A percentile compares a stretch with the other conserved stretches of the same genome.
Evolutionary conservation across 2,888 invertebrate species (phyloP).

Genomic region (Melieria picta): DNA sequence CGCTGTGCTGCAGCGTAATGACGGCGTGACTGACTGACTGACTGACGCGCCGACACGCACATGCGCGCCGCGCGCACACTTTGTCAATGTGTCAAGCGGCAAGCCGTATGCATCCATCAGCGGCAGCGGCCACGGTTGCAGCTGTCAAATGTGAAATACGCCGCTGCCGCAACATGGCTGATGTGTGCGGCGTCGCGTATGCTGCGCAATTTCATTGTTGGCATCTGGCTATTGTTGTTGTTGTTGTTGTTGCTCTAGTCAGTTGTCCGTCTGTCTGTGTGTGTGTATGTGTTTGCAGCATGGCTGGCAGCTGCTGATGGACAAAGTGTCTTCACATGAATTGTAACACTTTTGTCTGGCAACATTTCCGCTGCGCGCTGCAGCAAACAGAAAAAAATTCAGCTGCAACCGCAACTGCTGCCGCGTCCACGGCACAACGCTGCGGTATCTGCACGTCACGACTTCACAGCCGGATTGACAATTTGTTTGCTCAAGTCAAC

Average conservation of each 20-base stretch:
- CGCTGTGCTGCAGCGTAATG: not conserved
- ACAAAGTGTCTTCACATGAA: constrained; percentile 34
- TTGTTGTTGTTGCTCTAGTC: no score
- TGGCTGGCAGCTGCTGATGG: constrained; percentile 13
- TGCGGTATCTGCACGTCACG: not conserved
- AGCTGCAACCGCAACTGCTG: not conserved
- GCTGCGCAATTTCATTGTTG: no score
- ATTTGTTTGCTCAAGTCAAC: constrained; percentile 45
- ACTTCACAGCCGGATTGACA: constrained; percentile 34
- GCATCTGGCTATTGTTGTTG: not conserved
- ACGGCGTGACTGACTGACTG: constrained; percentile 15
- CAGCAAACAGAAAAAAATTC: no score
- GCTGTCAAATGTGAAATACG: constrained; percentile 39
- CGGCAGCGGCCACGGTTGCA: constrained; percentile 33
- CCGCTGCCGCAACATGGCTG: constrained; percentile 31
- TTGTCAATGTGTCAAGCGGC: constrained; percentile 41
- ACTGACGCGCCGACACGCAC: constrained; percentile 20
- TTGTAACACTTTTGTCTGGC: constrained; percentile 25
- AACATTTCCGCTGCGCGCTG: not conserved
- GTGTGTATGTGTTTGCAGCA: no score
- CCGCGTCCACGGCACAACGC: not conserved
- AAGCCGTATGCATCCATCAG: constrained; percentile 38
- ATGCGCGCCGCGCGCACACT: constrained; percentile 29
- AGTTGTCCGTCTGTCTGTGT: no score
- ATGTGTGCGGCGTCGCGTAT: not conserved